Conservation (phyloP, 2,113 vertebrate species). For the Sphyrna mokarran region DNA sequence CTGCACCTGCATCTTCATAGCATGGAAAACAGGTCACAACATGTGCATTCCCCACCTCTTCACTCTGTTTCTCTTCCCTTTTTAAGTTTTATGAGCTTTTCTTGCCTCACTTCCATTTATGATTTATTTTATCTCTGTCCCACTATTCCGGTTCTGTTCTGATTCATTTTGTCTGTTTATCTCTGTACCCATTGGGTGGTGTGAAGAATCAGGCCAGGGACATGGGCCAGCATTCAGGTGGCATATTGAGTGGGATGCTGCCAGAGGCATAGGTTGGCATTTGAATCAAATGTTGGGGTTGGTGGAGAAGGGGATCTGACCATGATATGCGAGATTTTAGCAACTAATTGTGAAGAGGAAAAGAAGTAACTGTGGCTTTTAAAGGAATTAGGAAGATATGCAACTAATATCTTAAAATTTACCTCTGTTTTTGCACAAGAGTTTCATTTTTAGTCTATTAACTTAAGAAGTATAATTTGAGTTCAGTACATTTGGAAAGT, state of each 20-base stretch:
- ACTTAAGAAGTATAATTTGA: neutral
- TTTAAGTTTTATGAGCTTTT: neutral
- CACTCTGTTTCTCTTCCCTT: neutral
- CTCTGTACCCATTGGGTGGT: neutral
- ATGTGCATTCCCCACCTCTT: neutral
- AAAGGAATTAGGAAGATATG: neutral
- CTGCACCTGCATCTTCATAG: neutral
- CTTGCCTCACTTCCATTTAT: neutral
- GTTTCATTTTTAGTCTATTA: neutral
- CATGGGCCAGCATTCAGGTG: neutral
- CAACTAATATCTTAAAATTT: neutral
- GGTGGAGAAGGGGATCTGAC: neutral
- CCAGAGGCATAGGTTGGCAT: neutral
- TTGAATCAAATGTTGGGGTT: neutral
- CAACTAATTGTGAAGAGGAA: neutral
- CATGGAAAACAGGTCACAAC: neutral
- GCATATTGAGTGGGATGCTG: neutral
- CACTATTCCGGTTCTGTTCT: neutral
- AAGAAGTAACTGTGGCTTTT: neutral
- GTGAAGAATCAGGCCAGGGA: neutral
- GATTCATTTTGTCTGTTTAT: neutral
- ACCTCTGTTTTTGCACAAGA: neutral
- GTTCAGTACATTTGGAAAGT: neutral
- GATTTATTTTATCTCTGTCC: neutral
- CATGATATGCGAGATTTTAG: neutral